Evolutionary conservation across 1,140 invertebrate genomes (phyloP), one percentile per base, ranked within the genome.

Genomic region (Ganaspis sp.): DNA sequence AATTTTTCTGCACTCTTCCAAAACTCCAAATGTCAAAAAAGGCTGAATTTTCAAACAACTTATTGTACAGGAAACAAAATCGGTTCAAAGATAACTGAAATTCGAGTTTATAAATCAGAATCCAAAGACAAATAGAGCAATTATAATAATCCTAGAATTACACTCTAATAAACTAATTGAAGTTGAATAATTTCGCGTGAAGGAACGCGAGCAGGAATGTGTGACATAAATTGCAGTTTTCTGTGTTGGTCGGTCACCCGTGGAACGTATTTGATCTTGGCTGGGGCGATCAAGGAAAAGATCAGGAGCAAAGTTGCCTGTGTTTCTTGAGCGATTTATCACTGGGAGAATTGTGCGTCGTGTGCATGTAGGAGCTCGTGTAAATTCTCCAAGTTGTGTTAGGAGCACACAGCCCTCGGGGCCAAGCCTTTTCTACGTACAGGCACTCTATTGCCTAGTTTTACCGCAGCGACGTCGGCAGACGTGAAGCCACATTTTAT

Each of bases 401-500:
- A 15, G 9, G 21, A 26, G 11, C 53, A 54, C 53, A 26, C 53
- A 54, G 53, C 53, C 53, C 19, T 1, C 8, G 12, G 58, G 58
- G 23, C 58, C 58, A 64, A 64, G 58, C 58, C 58, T 64, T 64
- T 64, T 64, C 58, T 64, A 64, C 23, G 23, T 34, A 64, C 26
- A 64, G 11, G 11, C 23, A 26, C 23, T 26, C 54, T 26, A 64
- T 26, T 74, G 77, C 74, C 81, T 80, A 80, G 81, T 75, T 80
- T 78, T 74, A 71, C 76, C 73, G 76, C 17, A 37, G 17, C 71
- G 53, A 19, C 54, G 54, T 19, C 53, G 40, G 69, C 71, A 72
- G 81, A 84, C 78, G 78, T 77, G 77, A 45, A 80, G 77, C 80
- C 81, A 81, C 77, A 80, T 85, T 88, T 88, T 88, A 87, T 88